A percentile compares a stretch with the other conserved stretches of the same genome.
These are phyloP conservation scores for Malaclemys terrapin DNA, from an alignment of 2,113 vertebrate species.

Conservation along the genomic window DNA sequence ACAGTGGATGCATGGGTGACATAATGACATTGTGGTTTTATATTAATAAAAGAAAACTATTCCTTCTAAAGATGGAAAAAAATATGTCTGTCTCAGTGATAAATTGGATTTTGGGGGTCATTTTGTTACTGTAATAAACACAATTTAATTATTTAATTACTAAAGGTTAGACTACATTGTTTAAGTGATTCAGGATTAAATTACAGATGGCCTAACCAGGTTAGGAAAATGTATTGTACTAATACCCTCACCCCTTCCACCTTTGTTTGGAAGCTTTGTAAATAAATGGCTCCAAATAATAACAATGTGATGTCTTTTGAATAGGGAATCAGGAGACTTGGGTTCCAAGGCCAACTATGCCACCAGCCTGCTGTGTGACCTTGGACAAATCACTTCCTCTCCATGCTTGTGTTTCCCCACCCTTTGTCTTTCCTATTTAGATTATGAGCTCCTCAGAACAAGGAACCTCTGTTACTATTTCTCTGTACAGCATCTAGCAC, in stretches of 20 bases:
- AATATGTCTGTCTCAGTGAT: slow-evolving; percentile 54
- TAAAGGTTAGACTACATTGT: not conserved
- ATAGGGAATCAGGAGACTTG: not conserved
- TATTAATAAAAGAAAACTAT: slow-evolving; percentile 81
- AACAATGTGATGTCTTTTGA: not conserved
- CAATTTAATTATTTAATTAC: slow-evolving; percentile 4
- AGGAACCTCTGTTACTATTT: not conserved
- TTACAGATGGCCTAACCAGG: not conserved
- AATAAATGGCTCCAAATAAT: not conserved
- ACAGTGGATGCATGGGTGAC: slow-evolving; percentile 87
- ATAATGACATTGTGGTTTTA: slow-evolving; percentile 86
- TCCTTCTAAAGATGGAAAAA: slow-evolving; percentile 58
- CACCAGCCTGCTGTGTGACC: not conserved
- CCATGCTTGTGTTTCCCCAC: fast-evolving
- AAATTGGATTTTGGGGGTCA: slow-evolving; percentile 52
- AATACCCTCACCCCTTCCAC: not conserved
- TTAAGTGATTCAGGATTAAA: not conserved
- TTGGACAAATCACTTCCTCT: not conserved
- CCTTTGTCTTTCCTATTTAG: not conserved
- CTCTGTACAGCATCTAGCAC: not conserved
- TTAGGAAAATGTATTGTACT: not conserved
- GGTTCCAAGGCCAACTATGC: not conserved
- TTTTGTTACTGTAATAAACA: slow-evolving; percentile 37
- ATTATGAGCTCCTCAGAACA: not conserved
- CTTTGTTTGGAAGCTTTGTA: fast-evolving